phyloP scores from a whole-genome alignment of 2,797 vertebrate genomes.

The Gambusia yucatana region DNA sequence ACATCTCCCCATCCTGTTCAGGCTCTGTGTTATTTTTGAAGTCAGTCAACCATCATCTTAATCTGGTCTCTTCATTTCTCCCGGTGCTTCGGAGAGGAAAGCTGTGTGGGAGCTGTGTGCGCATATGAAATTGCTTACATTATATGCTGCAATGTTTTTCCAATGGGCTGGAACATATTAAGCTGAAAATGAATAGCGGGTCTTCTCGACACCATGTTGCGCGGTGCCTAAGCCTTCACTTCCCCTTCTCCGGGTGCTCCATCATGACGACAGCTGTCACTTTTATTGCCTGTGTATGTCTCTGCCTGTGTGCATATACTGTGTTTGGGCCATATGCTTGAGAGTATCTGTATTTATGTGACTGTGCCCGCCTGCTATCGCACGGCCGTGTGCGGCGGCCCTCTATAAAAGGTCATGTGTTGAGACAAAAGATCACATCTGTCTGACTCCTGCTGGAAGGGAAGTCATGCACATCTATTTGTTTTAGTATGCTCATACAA shows the following conservation, averaged over 20 bases:
- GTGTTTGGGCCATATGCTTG: conserved; percentile 66
- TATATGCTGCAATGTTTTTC: conserved; percentile 82
- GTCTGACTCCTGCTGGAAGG: conserved; percentile 54
- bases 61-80: conserved; percentile 78
- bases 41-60: conserved; percentile 70
- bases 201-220: conserved; percentile 80
- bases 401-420: conserved; percentile 62
- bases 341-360: conserved; percentile 45
- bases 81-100: conserved; percentile 56
- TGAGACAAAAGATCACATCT: conserved; percentile 74
- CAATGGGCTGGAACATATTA: conserved; percentile 84
- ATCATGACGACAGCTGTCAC: conserved; percentile 82
- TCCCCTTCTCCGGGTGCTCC: conserved; percentile 75
- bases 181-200: conserved; percentile 83
- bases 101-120: conserved; percentile 63
- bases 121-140: conserved; percentile 80
- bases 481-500: conserved; percentile 47
- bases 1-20: conserved; percentile 29
- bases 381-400: conserved; percentile 54
- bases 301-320: conserved; percentile 56
- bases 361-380: conserved; percentile 21
- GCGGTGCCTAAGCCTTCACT: conserved; percentile 79
- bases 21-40: conserved; percentile 70
- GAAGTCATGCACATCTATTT: conserved; percentile 59
- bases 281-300: conserved; percentile 64